A percentile compares a stretch with the other conserved stretches of the same genome.
These are phyloP conservation scores for Platycnemis pennipes DNA, from an alignment of 2,888 invertebrate genomes.

Conservation along the genomic window DNA sequence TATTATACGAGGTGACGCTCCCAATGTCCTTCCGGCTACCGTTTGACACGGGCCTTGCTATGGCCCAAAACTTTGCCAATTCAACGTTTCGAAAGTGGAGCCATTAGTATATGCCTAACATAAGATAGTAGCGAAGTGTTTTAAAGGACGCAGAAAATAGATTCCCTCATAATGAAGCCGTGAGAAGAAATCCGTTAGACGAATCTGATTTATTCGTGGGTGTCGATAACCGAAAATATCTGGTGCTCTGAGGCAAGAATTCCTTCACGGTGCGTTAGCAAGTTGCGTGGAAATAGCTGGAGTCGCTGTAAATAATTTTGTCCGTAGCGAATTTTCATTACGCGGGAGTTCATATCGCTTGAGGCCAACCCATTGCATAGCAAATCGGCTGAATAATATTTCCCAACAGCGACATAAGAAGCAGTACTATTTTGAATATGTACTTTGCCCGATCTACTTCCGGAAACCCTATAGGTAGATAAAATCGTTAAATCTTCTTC, in stretches of 20 bases:
- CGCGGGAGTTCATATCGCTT: not conserved
- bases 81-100: no score
- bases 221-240: slow-evolving; percentile 39
- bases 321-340: slow-evolving; percentile 18
- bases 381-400: not conserved
- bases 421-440: not conserved
- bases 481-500: no score
- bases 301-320: not conserved
- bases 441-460: not conserved
- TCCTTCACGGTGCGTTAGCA: slow-evolving; percentile 3
- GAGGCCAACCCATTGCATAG: not conserved
- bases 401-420: not conserved
- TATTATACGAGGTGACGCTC: no score
- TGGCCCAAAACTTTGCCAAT: no score
- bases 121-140: not conserved
- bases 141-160: not conserved
- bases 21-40: no score
- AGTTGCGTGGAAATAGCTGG: not conserved
- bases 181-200: not conserved
- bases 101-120: not conserved
- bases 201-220: not conserved
- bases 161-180: not conserved
- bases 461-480: not conserved
- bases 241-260: not conserved
- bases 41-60: no score